These are phyloP conservation scores for Psettodes erumei DNA, from an alignment of 2,113 vertebrate genomes.

Conservation along the genomic window DNA sequence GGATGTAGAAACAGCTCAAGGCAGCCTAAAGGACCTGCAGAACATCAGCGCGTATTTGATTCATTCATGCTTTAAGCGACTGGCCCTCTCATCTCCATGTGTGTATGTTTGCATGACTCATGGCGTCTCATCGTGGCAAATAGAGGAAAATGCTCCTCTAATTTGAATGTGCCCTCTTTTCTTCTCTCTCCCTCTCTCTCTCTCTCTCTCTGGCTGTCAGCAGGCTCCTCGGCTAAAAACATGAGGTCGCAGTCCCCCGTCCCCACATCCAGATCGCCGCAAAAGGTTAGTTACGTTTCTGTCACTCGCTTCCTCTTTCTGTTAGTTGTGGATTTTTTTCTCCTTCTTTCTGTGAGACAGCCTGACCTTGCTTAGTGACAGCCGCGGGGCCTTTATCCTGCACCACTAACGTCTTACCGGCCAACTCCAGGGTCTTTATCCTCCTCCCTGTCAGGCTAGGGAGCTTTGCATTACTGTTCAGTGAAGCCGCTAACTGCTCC, in stretches of 20 bases:
- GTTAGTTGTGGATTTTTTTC: neutral
- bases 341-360: conserved; percentile 18
- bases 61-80: conserved; percentile 62
- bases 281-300: conserved; percentile 88
- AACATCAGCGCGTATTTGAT: conserved; percentile 61
- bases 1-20: conserved; percentile 66
- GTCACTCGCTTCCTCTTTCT: conserved; percentile 12
- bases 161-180: conserved; percentile 55
- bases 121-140: conserved; percentile 46
- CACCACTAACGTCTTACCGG: conserved; percentile 23
- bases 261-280: conserved; percentile 90
- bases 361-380: conserved; percentile 42
- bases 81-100: conserved; percentile 49
- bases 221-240: conserved; percentile 94
- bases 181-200: conserved; percentile 7
- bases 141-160: conserved; percentile 27
- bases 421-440: conserved; percentile 55
- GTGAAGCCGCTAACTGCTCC: conserved; percentile 55
- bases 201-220: conserved; percentile 48
- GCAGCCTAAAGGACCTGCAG: conserved; percentile 62
- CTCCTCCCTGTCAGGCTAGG: conserved; percentile 43
- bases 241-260: conserved; percentile 89
- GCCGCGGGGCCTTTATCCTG: conserved; percentile 44
- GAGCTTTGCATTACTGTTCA: conserved; percentile 57
- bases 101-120: conserved; percentile 69